Conservation (phyloP, 2,797 vertebrate genomes). For the Sphaeramia orbicularis region DNA sequence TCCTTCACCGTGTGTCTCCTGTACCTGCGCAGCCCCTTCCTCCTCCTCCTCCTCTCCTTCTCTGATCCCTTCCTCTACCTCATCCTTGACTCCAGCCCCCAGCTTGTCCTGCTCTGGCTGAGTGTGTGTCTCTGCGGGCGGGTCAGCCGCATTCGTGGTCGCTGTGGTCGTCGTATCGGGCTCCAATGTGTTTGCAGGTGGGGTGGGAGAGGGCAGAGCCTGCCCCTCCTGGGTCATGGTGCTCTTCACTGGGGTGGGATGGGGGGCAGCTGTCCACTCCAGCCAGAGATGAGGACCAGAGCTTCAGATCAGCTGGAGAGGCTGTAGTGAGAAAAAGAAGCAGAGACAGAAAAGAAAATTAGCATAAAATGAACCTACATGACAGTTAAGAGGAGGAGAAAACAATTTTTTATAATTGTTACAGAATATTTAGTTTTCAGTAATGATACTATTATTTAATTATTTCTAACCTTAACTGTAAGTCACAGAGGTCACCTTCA, state of each 20-base stretch:
- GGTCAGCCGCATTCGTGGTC: slow-evolving; percentile 10
- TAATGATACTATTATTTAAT: slow-evolving; percentile 25
- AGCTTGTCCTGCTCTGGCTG: slow-evolving; percentile 51
- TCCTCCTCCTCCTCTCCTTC: slow-evolving; percentile 52
- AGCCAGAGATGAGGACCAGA: slow-evolving; percentile 44
- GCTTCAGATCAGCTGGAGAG: slow-evolving; percentile 33
- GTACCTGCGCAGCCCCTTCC: slow-evolving; percentile 33
- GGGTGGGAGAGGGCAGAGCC: slow-evolving; percentile 79
- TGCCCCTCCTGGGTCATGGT: slow-evolving; percentile 89
- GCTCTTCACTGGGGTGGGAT: slow-evolving; percentile 53
- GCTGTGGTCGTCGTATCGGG: slow-evolving; percentile 21
- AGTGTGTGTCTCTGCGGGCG: slow-evolving; percentile 29
- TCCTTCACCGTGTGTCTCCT: slow-evolving; percentile 39
- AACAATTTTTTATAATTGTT: slow-evolving; percentile 11
- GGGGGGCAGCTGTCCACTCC: slow-evolving; percentile 38
- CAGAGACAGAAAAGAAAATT: slow-evolving; percentile 15
- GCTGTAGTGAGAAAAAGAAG: slow-evolving; percentile 34
- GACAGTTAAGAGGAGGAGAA: slow-evolving; percentile 7
- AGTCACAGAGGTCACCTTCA: slow-evolving; percentile 55
- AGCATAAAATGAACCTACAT: slow-evolving; percentile 31
- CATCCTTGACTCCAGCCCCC: slow-evolving; percentile 22
- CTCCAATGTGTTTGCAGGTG: slow-evolving; percentile 67
- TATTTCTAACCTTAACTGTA: slow-evolving; percentile 42
- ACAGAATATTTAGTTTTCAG: slow-evolving; percentile 6
- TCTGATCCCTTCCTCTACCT: slow-evolving; percentile 45